These are phyloP conservation scores for Zaprionus kolodkinae DNA, from an alignment of 1,140 invertebrate genomes.

Conservation along the genomic window DNA sequence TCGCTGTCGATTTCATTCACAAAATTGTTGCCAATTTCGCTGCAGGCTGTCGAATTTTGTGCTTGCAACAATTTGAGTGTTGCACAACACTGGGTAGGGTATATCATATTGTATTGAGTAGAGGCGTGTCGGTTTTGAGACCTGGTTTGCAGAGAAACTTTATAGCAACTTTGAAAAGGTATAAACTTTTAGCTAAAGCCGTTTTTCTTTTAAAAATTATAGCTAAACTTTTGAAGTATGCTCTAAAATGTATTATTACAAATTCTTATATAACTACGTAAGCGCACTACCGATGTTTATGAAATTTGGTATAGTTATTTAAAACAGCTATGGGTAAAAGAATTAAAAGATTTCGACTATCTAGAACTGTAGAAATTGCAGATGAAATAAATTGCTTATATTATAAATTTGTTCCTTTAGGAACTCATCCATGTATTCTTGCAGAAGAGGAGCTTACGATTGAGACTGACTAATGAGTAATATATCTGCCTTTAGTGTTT, in stretches of 20 bases:
- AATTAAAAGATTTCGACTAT: too few relatives aligned
- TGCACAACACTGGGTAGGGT: background rate
- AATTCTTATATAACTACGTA: too few relatives aligned
- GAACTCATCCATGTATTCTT: background rate
- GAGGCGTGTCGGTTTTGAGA: background rate
- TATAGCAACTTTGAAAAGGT: background rate
- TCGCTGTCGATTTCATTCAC: slow-evolving; percentile 5
- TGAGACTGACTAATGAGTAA: background rate
- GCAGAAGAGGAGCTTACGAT: background rate
- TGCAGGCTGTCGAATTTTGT: background rate
- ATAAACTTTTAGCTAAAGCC: too few relatives aligned
- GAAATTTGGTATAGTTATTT: too few relatives aligned
- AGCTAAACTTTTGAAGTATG: too few relatives aligned
- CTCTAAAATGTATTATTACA: too few relatives aligned
- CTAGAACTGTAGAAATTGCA: too few relatives aligned
- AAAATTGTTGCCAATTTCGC: slow-evolving; percentile 17
- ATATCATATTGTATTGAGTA: background rate
- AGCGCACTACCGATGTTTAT: too few relatives aligned
- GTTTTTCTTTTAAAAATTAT: too few relatives aligned
- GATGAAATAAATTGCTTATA: too few relatives aligned
- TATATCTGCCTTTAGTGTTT: background rate
- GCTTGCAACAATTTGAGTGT: background rate
- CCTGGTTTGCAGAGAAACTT: background rate
- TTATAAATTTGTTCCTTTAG: background rate
- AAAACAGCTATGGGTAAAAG: too few relatives aligned